A percentile compares a stretch with the other conserved stretches of the same genome.
These are phyloP conservation scores for Sebastes umbrosus DNA, from an alignment of 2,797 vertebrate species.

Conservation along the genomic window DNA sequence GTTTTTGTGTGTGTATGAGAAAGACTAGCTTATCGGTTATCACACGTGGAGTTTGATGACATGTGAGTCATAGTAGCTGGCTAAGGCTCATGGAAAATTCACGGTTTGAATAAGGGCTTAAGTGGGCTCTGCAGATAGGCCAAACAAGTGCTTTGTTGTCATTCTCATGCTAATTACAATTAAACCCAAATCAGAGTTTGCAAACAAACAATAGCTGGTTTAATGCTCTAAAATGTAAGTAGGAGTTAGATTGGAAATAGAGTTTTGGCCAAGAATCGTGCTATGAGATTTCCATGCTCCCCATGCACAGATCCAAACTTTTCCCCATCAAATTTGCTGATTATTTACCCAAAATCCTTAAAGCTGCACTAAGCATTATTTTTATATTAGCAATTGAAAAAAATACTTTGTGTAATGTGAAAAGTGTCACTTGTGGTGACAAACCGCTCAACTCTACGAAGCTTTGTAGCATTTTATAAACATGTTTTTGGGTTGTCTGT, in stretches of 20 bases:
- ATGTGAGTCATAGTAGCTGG: conserved; percentile 59
- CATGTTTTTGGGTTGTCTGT: too few species aligned
- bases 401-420: neutral
- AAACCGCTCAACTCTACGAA: too few species aligned
- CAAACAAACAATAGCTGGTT: conserved; percentile 6
- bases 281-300: neutral
- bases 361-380: neutral
- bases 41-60: conserved; percentile 63
- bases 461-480: too few species aligned
- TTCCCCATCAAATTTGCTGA: neutral
- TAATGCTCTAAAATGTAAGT: neutral
- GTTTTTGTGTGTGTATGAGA: conserved; percentile 4
- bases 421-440: too few species aligned
- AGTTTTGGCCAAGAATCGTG: neutral
- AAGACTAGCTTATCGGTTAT: conserved; percentile 54
- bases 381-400: neutral
- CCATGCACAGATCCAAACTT: neutral
- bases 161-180: conserved; percentile 38
- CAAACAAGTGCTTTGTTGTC: conserved; percentile 58
- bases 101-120: conserved; percentile 51
- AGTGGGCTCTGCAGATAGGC: conserved; percentile 35
- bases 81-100: conserved; percentile 65
- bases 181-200: conserved; percentile 13
- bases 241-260: neutral
- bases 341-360: neutral